phyloP scores from a whole-genome alignment of 1,140 invertebrate species.

The Pseudomyrmex cubaensis region DNA sequence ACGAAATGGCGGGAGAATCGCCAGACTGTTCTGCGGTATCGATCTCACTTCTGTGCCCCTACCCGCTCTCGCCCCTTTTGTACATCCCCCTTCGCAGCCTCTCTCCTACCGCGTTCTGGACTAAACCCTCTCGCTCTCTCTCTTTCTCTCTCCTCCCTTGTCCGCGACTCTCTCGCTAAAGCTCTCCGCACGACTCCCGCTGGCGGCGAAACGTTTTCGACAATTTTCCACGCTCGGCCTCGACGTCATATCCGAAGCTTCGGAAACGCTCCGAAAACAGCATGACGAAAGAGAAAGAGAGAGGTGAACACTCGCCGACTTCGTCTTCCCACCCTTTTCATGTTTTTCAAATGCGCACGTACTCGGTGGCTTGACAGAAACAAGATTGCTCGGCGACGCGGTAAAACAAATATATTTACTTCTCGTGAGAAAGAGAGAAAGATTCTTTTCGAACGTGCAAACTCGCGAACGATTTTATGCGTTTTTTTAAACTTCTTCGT shows the following conservation, averaged over 20 bases:
- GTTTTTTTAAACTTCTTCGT: background rate
- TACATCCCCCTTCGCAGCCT: conserved; percentile 34
- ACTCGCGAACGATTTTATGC: background rate
- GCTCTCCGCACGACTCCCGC: conserved; percentile 53
- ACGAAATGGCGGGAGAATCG: conserved; percentile 66
- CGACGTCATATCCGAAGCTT: conserved; percentile 61
- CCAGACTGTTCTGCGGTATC: conserved; percentile 65
- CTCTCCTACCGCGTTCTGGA: conserved; percentile 55
- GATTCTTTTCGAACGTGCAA: background rate
- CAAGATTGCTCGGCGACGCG: conserved; percentile 41
- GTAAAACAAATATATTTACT: conserved; percentile 43
- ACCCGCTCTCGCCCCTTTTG: conserved; percentile 45
- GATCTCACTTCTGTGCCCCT: conserved; percentile 67
- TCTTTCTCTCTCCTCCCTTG: background rate
- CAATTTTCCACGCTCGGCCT: conserved; percentile 62
- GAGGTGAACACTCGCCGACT: background rate
- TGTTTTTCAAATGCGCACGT: conserved; percentile 55
- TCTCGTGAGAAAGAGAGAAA: background rate
- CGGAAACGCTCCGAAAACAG: conserved; percentile 61
- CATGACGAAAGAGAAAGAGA: background rate
- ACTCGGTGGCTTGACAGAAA: conserved; percentile 35
- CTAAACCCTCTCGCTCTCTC: conserved; percentile 32
- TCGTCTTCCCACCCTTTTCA: background rate
- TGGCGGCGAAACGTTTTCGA: conserved; percentile 61
- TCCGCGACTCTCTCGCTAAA: conserved; percentile 43